Base-by-base conservation (phyloP, 1,140 invertebrate genomes). In the Maniola jurtina region DNA sequence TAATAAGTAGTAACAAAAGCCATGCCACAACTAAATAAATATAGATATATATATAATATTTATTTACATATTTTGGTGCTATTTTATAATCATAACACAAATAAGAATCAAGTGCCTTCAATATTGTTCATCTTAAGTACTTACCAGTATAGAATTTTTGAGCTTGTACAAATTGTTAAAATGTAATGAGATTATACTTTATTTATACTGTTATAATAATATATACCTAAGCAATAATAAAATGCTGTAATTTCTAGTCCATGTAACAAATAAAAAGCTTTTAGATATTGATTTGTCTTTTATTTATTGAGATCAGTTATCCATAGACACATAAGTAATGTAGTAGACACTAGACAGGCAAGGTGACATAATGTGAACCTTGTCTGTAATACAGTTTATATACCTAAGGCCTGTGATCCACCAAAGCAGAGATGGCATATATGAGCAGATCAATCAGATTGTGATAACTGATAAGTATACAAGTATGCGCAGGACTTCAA, bases 211-310 rank as follows among this genome's bases (percentile, higher is more conserved):
- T 66, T 73, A 60, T 70, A 68, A 63, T 62, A 61, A 67, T 77
- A 75, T 72, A 68, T 75, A 61, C 71, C 55, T 47, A 64, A 75
- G 72, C 76, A 73, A 84, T 80, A 81, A 79, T 75, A 55, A 68
- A 81, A 79, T 76, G 77, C 78, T 79, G 77, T 84, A 81, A 85
- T 71, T 77, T 88, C 83, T 88, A 88, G 85, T 88, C 85, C 66
- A 73, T 71, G 66, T 79, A 80, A 84, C 78, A 82, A 83, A 81
- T 77, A 80, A 81, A 88, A 55, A 34, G 79, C 78, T 88, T 88
- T 81, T 80, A 73, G 66, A 72, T 73, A 64, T 60, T 61, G 14
- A 35, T 55, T 45, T 55, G n/a, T 59, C 14, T 74, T 74, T 77
- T 64, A 72, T 74, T 72, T 55, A 57, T 13, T 55, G 7, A n/a